Evolutionary conservation across 2,113 vertebrate genomes (phyloP).

Genomic region (Erinaceus europaeus): DNA sequence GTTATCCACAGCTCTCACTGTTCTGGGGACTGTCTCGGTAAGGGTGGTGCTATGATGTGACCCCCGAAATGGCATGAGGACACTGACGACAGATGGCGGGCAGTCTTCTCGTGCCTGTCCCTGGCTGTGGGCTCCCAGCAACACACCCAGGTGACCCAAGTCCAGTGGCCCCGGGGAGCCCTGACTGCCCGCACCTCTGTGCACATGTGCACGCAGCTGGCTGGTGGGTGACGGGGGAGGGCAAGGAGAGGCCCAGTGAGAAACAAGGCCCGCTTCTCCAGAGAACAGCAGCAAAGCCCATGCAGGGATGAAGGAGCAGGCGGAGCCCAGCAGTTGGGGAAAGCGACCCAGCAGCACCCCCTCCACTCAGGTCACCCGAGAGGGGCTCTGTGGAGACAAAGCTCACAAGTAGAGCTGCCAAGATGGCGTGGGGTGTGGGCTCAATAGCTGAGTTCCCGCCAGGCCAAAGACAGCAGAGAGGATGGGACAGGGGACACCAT

Average conservation of each 20-base stretch:
- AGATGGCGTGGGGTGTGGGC: neutral
- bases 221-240: neutral
- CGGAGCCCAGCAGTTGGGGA: neutral
- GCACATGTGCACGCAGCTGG: neutral
- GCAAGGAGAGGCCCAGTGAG: neutral
- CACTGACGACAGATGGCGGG: too few species aligned
- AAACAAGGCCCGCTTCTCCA: rapidly evolving
- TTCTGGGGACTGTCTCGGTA: too few species aligned
- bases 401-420: neutral
- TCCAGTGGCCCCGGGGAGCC: neutral
- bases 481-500: too few species aligned
- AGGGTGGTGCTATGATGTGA: too few species aligned
- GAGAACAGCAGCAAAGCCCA: neutral
- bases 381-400: too few species aligned
- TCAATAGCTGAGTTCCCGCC: neutral
- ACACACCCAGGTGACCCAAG: too few species aligned
- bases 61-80: too few species aligned
- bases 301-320: neutral
- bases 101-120: neutral
- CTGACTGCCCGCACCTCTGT: rapidly evolving
- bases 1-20: too few species aligned
- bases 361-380: too few species aligned
- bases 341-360: neutral
- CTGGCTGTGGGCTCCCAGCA: neutral
- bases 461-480: neutral